These are phyloP conservation scores for Heliconius melpomene DNA, from an alignment of 1,140 invertebrate species.

Conservation along the genomic window DNA sequence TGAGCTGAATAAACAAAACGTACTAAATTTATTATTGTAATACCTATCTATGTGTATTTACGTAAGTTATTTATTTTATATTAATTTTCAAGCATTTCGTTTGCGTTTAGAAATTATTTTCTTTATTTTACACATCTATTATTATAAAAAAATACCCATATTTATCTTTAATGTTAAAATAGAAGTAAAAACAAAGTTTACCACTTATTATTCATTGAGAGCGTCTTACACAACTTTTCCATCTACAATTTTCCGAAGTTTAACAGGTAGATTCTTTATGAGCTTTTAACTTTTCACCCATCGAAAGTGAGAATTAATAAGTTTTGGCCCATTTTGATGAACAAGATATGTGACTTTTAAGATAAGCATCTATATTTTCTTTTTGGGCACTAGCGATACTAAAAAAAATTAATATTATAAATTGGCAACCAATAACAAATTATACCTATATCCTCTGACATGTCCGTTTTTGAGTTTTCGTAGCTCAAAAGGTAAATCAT, in stretches of 20 bases:
- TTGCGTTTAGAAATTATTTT: too few relatives aligned
- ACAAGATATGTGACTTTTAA: neutral
- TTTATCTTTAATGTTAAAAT: constrained; percentile 16
- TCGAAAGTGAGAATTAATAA: constrained; percentile 27
- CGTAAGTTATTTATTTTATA: too few relatives aligned
- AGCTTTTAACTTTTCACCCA: constrained; percentile 23
- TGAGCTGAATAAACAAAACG: constrained; percentile 26
- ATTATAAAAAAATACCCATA: neutral
- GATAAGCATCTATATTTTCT: neutral
- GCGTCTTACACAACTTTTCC: constrained; percentile 49
- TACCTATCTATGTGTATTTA: too few relatives aligned
- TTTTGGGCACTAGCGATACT: neutral
- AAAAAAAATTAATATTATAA: neutral
- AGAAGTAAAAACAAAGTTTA: constrained; percentile 34
- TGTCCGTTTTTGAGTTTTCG: too few relatives aligned
- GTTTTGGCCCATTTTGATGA: neutral
- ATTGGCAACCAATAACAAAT: too few relatives aligned
- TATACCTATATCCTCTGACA: too few relatives aligned
- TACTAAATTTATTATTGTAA: neutral
- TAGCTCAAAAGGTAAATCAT: too few relatives aligned
- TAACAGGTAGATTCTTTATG: constrained; percentile 28
- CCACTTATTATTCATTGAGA: constrained; percentile 43
- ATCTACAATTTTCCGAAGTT: constrained; percentile 43
- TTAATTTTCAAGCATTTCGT: too few relatives aligned
- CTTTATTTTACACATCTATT: too few relatives aligned